Base-by-base conservation (phyloP, 1,140 invertebrate species). In the Babylonia areolata region DNA sequence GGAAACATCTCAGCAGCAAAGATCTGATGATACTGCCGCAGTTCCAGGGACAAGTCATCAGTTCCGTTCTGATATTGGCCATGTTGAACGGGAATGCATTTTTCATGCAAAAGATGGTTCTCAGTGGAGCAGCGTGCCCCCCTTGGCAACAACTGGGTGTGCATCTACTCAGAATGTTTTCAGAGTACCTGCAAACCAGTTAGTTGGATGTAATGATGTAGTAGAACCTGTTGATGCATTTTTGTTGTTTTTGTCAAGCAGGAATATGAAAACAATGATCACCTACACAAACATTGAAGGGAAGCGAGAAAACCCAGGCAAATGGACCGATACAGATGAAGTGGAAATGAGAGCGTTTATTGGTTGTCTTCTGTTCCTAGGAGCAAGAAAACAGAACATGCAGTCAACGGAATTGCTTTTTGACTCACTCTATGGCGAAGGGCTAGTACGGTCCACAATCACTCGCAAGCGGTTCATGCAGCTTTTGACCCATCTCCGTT, bases 401-500 rank as follows among this genome's bases (percentile, higher is more conserved):
- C 42, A 46, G 42, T 46, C 42, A 46, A 46, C 42, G 15, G 42
- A 46, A 15, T 46, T 46, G 42, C 42, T 46, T 46, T n/a, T 46
- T 46, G 42, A 46, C 42, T 46, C 42, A 46, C 42, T 46, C 42
- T 46, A 46, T 46, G 42, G 42, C 15, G 42, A 46, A 46, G 42
- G 42, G 42, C 15, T 46, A 46, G 42, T 46, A 46, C 42, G 42
- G 42, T 46, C 42, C 15, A 46, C 42, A 46, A 46, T 46, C 42
- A 46, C 42, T 46, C 42, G 42, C 42, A 46, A 46, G 42, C 5
- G 42, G 15, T 46, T 46, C 42, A 46, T 46, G 42, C 42, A 46
- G 42, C 42, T n/a, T n/a, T n/a, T 86, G 51, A 78, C 81, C 46
- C 75, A 77, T 82, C 31, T 84, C 46, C 81, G 90, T 23, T 92